These are phyloP conservation scores for Onchidella celtica DNA, from an alignment of 2,888 invertebrate genomes.

Conservation along the genomic window DNA sequence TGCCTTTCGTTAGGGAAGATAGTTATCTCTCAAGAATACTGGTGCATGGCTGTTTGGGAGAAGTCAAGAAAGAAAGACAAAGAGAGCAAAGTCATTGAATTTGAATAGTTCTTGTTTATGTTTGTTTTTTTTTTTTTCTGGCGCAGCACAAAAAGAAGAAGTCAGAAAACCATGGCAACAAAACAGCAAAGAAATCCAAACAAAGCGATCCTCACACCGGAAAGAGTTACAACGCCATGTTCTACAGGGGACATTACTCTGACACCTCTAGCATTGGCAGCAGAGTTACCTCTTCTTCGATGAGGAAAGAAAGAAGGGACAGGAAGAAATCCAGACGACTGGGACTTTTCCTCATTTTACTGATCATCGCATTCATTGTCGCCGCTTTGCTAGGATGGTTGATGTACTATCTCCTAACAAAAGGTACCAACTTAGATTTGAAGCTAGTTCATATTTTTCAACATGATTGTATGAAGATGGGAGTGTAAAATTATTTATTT, in stretches of 20 bases:
- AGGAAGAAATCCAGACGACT: conserved; percentile 36
- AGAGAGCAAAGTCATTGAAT: no score
- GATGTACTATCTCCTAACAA: conserved; percentile 52
- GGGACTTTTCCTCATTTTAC: conserved; percentile 48
- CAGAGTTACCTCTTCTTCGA: conserved; percentile 45
- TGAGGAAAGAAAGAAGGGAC: conserved; percentile 32
- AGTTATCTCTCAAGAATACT: no score
- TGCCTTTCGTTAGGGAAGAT: no score
- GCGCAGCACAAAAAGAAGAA: not conserved
- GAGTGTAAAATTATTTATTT: not conserved
- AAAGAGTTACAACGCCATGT: conserved; percentile 34
- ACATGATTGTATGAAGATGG: not conserved
- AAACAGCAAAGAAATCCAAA: not conserved
- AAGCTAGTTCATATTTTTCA: no score
- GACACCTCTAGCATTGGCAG: conserved; percentile 51
- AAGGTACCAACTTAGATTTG: conserved; percentile 33
- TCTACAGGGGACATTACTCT: conserved; percentile 42
- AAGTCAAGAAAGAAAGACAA: no score
- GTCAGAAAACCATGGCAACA: not conserved
- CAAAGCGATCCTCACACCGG: conserved; percentile 1
- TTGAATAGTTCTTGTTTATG: no score
- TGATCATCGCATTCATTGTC: conserved; percentile 53
- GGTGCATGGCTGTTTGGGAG: no score
- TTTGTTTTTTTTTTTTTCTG: no score
- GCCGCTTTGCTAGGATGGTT: conserved; percentile 53